Evolutionary conservation across 1,140 invertebrate genomes (phyloP).

Genomic region (Orius insidiosus): DNA sequence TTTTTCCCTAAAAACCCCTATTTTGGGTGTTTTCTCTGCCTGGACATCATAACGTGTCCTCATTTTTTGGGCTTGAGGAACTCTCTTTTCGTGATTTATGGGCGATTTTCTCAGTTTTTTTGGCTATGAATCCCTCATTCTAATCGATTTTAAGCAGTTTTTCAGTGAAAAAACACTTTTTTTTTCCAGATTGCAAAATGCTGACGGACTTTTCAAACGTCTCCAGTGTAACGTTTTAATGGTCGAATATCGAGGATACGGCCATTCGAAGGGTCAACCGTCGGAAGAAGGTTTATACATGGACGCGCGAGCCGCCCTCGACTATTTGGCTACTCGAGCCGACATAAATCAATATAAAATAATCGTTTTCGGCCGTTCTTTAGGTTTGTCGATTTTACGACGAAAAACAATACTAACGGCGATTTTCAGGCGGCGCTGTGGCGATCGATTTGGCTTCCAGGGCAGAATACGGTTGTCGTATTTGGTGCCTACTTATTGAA

Average conservation of each 20-base stretch:
- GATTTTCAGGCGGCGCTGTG: constrained; percentile 53
- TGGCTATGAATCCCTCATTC: no score
- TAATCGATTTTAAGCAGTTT: no score
- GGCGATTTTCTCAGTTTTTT: no score
- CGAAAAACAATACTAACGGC: no score
- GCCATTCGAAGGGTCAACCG: constrained; percentile 52
- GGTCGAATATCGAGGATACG: constrained; percentile 80
- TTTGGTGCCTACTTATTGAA: constrained; percentile 76
- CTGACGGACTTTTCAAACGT: constrained; percentile 46
- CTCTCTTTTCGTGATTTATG: no score
- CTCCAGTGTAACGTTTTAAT: no score
- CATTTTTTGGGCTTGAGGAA: no score
- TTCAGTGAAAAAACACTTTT: no score
- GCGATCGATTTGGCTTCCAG: constrained; percentile 67
- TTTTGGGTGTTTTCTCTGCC: no score
- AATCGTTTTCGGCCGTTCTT: constrained; percentile 81
- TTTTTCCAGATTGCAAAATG: constrained; percentile 47
- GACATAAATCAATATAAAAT: constrained; percentile 75
- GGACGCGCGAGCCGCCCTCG: constrained; percentile 73
- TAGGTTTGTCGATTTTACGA: constrained; percentile 35
- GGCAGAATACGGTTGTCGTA: constrained; percentile 49
- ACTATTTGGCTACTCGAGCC: constrained; percentile 58
- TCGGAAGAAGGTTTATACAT: constrained; percentile 47
- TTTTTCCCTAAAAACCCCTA: no score
- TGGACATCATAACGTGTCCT: no score